Conservation (phyloP, 2,888 invertebrate species). For the Cactoblastis cactorum region DNA sequence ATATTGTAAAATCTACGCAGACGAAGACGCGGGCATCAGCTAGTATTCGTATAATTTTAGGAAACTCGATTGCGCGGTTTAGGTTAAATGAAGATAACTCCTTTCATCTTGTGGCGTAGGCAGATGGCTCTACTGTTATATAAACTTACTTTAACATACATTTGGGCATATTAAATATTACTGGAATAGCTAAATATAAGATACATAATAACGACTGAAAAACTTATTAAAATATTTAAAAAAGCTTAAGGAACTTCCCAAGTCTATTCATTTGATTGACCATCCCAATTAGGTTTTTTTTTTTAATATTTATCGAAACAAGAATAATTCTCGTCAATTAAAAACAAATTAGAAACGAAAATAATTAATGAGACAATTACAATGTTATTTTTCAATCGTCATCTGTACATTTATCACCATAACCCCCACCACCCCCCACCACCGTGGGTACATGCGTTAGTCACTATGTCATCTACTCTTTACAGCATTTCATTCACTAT, state of each 20-base stretch:
- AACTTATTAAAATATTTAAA: not conserved
- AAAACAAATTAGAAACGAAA: too few relatives aligned
- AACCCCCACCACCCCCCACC: conserved; percentile 2
- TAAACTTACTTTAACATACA: not conserved
- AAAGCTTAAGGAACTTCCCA: not conserved
- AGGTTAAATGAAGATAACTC: too few relatives aligned
- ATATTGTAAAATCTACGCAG: too few relatives aligned
- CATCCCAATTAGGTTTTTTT: too few relatives aligned
- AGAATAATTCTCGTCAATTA: too few relatives aligned
- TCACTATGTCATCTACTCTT: conserved; percentile 24
- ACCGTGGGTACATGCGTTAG: conserved; percentile 31
- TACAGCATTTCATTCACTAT: conserved; percentile 19
- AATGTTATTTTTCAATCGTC: not conserved
- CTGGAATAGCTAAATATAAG: not conserved
- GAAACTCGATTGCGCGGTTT: too few relatives aligned
- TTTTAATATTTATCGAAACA: too few relatives aligned
- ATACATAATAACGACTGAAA: not conserved
- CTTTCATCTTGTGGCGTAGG: too few relatives aligned
- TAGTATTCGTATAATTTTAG: too few relatives aligned
- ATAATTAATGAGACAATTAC: not conserved
- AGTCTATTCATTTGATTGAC: too few relatives aligned
- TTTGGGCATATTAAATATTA: not conserved
- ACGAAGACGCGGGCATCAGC: too few relatives aligned
- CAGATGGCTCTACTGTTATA: too few relatives aligned
- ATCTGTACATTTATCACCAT: not conserved